A percentile compares a stretch with the other conserved stretches of the same genome.
These are phyloP conservation scores for Zaprionus tsacasi DNA, from an alignment of 1,140 invertebrate species.

Conservation along the genomic window DNA sequence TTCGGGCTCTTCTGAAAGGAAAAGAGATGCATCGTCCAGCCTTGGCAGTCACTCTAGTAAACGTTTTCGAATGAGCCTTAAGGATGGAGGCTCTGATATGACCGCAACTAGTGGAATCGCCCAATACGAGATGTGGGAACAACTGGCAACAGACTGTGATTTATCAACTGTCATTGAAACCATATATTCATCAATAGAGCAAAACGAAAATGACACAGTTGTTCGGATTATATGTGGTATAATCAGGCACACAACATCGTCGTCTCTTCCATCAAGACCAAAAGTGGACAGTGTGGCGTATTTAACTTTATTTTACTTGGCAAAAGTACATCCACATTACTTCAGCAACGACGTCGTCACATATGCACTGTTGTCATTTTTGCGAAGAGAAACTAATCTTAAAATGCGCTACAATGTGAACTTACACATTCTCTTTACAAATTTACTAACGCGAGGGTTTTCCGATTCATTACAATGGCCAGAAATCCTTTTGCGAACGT, in stretches of 20 bases:
- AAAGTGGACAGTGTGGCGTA: constrained; percentile 93
- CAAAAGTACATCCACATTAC: constrained; percentile 91
- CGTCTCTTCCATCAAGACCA: constrained; percentile 86
- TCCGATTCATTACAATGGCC: constrained; percentile 91
- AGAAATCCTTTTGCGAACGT: constrained; percentile 91
- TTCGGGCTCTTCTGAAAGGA: constrained; percentile 49
- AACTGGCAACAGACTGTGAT: constrained; percentile 86
- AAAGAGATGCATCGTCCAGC: constrained; percentile 60
- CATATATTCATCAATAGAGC: constrained; percentile 86
- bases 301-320: constrained; percentile 91
- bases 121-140: constrained; percentile 76
- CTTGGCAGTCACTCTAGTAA: constrained; percentile 56
- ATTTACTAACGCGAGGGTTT: constrained; percentile 93
- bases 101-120: constrained; percentile 29
- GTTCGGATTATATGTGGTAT: constrained; percentile 87
- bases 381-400: constrained; percentile 92
- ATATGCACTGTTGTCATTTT: constrained; percentile 92
- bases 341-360: constrained; percentile 92
- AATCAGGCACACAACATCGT: constrained; percentile 87
- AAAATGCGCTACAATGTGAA: constrained; percentile 87
- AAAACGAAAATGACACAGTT: constrained; percentile 87
- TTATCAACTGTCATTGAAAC: constrained; percentile 86
- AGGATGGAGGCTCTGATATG: constrained; percentile 56
- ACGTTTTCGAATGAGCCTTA: constrained; percentile 55
- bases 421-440: constrained; percentile 93